Percentiles rank a stretch among this genome's conserved stretches.
phyloP scores from a whole-genome alignment of 2,888 invertebrate species.

The Ecdyonurus torrentis region DNA sequence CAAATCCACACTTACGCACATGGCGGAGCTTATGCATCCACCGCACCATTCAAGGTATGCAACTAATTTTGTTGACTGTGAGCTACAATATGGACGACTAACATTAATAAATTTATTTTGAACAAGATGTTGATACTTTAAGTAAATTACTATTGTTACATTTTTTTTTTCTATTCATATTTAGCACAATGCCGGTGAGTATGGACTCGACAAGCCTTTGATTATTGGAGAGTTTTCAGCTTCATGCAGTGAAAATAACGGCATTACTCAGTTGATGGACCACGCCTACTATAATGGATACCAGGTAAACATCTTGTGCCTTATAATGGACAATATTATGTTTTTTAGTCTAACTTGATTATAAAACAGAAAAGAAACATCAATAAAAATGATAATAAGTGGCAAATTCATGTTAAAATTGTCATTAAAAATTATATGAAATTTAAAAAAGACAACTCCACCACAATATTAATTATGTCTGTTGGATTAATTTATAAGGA shows the following conservation, averaged over 20 bases:
- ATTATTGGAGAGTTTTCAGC: slow-evolving; percentile 19
- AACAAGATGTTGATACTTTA: not conserved
- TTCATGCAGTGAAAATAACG: slow-evolving; percentile 14
- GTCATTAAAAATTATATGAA: too few species aligned
- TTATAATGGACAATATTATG: too few species aligned
- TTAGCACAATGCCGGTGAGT: slow-evolving; percentile 13
- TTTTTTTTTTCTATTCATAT: not conserved
- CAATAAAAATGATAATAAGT: not conserved
- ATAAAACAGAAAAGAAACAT: not conserved
- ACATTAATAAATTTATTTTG: not conserved
- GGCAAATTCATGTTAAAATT: too few species aligned
- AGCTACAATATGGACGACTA: not conserved
- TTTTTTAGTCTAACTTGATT: too few species aligned
- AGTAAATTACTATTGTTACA: too few species aligned
- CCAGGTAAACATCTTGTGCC: slow-evolving; percentile 5
- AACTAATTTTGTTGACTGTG: too few species aligned
- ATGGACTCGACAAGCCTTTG: slow-evolving; percentile 17
- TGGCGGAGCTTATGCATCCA: slow-evolving; percentile 16
- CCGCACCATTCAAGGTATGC: slow-evolving; percentile 16
- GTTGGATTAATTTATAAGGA: too few species aligned
- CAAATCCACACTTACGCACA: slow-evolving; percentile 19
- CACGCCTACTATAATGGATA: slow-evolving; percentile 15
- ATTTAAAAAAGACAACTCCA: too few species aligned
- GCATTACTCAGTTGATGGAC: slow-evolving; percentile 14
- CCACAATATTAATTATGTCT: too few species aligned